These are phyloP conservation scores for Andricus quercusramuli DNA, from an alignment of 2,888 invertebrate genomes.

Conservation along the genomic window DNA sequence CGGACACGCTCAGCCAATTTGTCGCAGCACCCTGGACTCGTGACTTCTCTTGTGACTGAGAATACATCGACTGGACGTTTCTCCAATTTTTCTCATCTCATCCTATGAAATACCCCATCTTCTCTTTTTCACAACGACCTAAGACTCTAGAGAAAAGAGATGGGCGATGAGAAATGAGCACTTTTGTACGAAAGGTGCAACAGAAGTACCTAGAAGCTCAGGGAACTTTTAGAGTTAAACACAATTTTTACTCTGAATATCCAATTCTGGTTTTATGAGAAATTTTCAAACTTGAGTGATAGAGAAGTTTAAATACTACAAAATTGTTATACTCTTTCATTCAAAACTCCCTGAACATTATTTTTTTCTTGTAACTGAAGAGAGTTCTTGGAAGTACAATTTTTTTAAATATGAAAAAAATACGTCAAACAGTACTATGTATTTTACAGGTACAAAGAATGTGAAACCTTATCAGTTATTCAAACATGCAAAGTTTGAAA, in stretches of 20 bases:
- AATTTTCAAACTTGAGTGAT: not conserved
- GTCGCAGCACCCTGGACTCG: constrained; percentile 64
- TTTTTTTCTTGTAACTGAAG: not conserved
- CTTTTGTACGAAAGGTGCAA: constrained; percentile 18
- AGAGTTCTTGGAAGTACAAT: too few species aligned
- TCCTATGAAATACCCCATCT: not conserved
- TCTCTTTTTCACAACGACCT: constrained; percentile 12
- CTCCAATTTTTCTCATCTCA: constrained; percentile 21
- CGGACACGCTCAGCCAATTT: constrained; percentile 72
- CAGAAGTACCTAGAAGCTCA: not conserved
- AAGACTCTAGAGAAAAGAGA: constrained; percentile 4
- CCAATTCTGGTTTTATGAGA: constrained; percentile 2
- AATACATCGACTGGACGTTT: constrained; percentile 57
- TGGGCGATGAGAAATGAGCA: not conserved
- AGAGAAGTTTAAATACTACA: constrained; percentile 10
- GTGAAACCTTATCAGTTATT: too few species aligned
- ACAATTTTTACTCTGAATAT: constrained; percentile 17
- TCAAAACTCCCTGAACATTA: not conserved
- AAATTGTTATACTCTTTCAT: not conserved
- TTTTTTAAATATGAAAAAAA: too few species aligned
- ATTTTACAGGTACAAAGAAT: too few species aligned
- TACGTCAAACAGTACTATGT: too few species aligned
- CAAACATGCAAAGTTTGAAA: too few species aligned
- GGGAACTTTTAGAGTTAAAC: constrained; percentile 24
- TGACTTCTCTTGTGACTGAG: constrained; percentile 56